Conservation (phyloP, 2,797 vertebrate genomes). For the Schizopygopsis pylzovi region DNA sequence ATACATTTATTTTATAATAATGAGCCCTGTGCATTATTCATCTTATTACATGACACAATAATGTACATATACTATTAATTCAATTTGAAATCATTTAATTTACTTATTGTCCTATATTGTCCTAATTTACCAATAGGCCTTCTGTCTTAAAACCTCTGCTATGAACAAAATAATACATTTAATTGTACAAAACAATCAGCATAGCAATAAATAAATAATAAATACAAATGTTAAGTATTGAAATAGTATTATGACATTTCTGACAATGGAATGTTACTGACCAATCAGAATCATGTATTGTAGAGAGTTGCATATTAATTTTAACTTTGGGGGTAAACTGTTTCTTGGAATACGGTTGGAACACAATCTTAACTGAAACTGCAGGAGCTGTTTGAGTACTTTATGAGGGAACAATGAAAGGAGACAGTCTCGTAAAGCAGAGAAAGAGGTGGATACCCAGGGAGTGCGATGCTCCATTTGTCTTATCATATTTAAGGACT, state of each 20-base stretch:
- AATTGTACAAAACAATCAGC: neutral
- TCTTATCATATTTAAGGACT: conserved; percentile 49
- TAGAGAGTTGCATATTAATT: neutral
- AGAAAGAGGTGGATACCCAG: conserved; percentile 12
- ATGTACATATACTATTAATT: neutral
- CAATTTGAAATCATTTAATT: neutral
- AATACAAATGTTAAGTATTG: neutral
- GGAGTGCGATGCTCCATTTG: conserved; percentile 34
- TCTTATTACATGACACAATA: neutral
- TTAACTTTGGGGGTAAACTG: no score
- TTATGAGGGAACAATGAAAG: conserved; percentile 9
- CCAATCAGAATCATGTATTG: neutral
- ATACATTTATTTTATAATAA: neutral
- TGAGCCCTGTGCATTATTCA: no score
- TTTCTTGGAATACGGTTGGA: neutral
- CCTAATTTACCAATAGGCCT: neutral
- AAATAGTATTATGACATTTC: neutral
- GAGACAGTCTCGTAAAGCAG: neutral
- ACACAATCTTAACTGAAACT: neutral
- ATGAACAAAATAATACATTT: neutral
- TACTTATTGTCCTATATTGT: neutral
- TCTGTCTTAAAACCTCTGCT: neutral
- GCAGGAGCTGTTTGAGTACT: neutral
- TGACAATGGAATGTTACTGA: neutral
- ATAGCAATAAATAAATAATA: neutral